Evolutionary conservation across 2,888 invertebrate species (phyloP), one percentile per base, ranked within the genome.

Genomic region (Drosophila vallismaia): DNA sequence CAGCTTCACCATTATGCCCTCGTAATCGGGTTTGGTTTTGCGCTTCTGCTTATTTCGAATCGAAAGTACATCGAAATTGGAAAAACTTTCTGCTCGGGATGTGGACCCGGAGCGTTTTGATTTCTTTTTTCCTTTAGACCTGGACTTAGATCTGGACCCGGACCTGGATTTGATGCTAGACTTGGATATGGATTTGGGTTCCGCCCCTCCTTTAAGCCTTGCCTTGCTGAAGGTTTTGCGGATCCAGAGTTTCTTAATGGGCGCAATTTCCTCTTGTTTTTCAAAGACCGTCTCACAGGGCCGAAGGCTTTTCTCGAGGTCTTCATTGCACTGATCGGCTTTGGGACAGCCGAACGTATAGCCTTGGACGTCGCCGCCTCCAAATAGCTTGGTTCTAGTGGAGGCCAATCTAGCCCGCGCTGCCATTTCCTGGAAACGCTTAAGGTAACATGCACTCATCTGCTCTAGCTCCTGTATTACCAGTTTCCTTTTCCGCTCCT

Each of bases 391-490:
- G 28, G 73, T 78, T 1, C 85, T 52, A 4, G 64, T 73, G 1
- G 86, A 53, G 1, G 46, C 3, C 5, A 52, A 9, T 4, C 80
- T 51, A 2, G 71, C 45, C 40, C 71, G 76, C 1, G 52, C 8
- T 0, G 82, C 76, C 75, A 76, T 48, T 4, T 51, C 67, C n/a
- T 64, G 78, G 14, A 83, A 84, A 4, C 64, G 48, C 3, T 50
- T 19, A 5, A n/a, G 46, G 50, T 71, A 80, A 9, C 40, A 10
- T 2, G 68, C 66, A 4, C 76, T 60, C 49, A 84, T 29, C 0
- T 68, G 59, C 8, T 83, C 68, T 36, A 83, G 49, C 4, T 83
- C 66, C 1, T 68, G 31, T 4, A 81, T 10, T 0, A 71, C 49
- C 1, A 62, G 66, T 4, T 49, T 63, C 0, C 55, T 67, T 2